Evolutionary conservation across 2,888 invertebrate species (phyloP).

Genomic region (Cheilosia impressa): DNA sequence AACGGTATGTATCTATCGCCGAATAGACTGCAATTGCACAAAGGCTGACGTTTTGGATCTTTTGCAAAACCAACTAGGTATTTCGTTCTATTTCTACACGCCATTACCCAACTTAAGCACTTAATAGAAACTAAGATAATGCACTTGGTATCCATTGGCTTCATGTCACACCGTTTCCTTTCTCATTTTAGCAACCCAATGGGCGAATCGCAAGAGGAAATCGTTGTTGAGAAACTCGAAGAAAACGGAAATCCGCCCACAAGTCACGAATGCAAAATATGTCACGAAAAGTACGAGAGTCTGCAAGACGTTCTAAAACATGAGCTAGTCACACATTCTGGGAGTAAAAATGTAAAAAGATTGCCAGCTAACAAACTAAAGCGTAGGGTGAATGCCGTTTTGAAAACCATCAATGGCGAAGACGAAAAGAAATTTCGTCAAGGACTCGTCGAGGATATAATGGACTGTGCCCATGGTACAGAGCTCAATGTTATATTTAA

Average conservation of each 20-base stretch:
- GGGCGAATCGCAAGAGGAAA: conserved; percentile 17
- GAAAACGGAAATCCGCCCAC: conserved; percentile 1
- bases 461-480: conserved; percentile 64
- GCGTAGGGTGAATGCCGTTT: conserved; percentile 76
- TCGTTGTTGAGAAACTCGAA: not conserved
- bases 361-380: conserved; percentile 75
- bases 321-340: conserved; percentile 78
- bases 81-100: not conserved
- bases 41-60: no score
- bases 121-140: conserved; percentile 14
- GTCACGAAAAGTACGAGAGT: conserved; percentile 76
- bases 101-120: not conserved
- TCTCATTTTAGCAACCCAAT: conserved; percentile 33
- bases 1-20: not conserved
- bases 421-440: conserved; percentile 76
- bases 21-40: no score
- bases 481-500: conserved; percentile 77
- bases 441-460: conserved; percentile 71
- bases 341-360: conserved; percentile 57
- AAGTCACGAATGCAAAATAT: conserved; percentile 78
- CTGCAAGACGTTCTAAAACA: conserved; percentile 79
- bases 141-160: not conserved
- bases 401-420: conserved; percentile 74
- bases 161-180: not conserved
- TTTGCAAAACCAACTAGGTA: no score